Conservation (phyloP, 2,797 vertebrate genomes). For the Paratrypauchen microcephalus region DNA sequence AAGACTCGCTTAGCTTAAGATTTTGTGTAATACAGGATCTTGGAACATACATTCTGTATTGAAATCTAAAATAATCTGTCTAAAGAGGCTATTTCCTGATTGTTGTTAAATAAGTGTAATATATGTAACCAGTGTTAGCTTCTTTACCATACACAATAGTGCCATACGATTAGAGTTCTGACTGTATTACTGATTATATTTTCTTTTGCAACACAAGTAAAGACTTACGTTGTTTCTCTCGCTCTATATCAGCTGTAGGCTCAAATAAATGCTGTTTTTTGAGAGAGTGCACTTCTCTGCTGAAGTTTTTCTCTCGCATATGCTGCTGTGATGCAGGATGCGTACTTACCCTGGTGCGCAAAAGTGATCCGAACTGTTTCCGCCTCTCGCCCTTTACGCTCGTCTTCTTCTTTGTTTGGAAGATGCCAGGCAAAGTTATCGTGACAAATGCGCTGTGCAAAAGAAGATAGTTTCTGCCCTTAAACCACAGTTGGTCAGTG, state of each 20-base stretch:
- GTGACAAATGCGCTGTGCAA: slow-evolving; percentile 14
- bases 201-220: too few species aligned
- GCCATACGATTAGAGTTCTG: too few species aligned
- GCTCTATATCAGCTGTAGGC: neutral
- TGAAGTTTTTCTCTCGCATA: neutral
- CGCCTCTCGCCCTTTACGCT: neutral
- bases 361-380: slow-evolving; percentile 11
- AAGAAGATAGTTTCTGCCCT: neutral
- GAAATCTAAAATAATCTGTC: neutral
- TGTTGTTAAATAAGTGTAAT: too few species aligned
- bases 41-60: neutral
- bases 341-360: slow-evolving; percentile 40
- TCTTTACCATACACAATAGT: too few species aligned
- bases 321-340: neutral
- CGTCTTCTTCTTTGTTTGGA: neutral
- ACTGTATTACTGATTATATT: too few species aligned
- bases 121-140: too few species aligned
- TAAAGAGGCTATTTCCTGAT: too few species aligned
- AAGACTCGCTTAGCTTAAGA: too few species aligned
- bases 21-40: too few species aligned
- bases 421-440: neutral
- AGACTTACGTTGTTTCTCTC: neutral
- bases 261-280: neutral
- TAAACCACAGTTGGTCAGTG: neutral
- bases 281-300: neutral